These are phyloP conservation scores for Magallana gigas DNA, from an alignment of 1,140 invertebrate genomes.

Conservation along the genomic window DNA sequence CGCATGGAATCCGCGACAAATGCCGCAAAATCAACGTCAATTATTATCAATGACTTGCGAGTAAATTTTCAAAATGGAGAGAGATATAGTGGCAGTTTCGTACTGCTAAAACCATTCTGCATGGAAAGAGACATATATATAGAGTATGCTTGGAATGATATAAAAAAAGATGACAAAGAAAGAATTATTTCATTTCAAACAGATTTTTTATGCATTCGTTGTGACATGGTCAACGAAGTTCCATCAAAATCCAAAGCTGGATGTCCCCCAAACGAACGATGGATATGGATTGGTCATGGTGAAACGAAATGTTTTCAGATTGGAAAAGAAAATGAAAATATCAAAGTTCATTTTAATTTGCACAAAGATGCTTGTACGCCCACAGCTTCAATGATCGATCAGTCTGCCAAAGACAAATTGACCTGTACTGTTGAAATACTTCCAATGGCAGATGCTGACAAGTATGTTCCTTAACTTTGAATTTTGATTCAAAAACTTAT, in stretches of 20 bases:
- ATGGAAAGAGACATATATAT: constrained; percentile 49
- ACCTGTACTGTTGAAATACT: constrained; percentile 53
- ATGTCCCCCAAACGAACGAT: constrained; percentile 23
- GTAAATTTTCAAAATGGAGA: constrained; percentile 44
- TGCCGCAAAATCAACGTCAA: constrained; percentile 44
- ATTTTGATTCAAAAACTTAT: neutral
- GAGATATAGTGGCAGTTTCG: constrained; percentile 45
- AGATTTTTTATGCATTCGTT: constrained; percentile 52
- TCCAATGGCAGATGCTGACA: constrained; percentile 46
- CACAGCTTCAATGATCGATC: neutral
- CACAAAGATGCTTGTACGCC: constrained; percentile 8
- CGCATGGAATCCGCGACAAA: constrained; percentile 60
- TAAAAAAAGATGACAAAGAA: constrained; percentile 22
- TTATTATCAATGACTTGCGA: constrained; percentile 51
- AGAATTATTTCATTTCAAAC: constrained; percentile 29
- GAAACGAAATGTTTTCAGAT: constrained; percentile 42
- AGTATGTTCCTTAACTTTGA: constrained; percentile 38
- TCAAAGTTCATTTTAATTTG: constrained; percentile 35
- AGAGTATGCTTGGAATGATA: constrained; percentile 44
- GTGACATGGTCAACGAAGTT: neutral
- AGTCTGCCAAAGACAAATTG: constrained; percentile 31
- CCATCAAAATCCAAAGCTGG: neutral
- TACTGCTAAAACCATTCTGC: constrained; percentile 39
- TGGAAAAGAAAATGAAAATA: constrained; percentile 31
- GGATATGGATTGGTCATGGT: constrained; percentile 52